Percentiles rank a stretch among this genome's conserved stretches.
Evolutionary conservation across 2,888 invertebrate species (phyloP).

Genomic region (Allolobophora icterica): DNA sequence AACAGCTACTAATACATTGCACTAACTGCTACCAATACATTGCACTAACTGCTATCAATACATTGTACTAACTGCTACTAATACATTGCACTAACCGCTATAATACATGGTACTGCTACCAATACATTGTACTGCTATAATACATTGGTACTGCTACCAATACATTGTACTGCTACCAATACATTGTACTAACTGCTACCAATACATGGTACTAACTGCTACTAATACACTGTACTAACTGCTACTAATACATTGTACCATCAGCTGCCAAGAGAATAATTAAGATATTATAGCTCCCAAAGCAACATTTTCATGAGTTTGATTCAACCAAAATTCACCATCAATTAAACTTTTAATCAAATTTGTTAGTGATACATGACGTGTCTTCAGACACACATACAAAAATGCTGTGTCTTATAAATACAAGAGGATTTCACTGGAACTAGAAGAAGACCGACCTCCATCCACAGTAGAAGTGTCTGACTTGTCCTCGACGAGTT

Average conservation of each 20-base stretch:
- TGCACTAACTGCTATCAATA: neutral
- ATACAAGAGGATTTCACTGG: neutral
- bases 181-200: neutral
- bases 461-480: constrained; percentile 30
- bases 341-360: neutral
- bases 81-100: neutral
- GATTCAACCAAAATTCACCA: neutral
- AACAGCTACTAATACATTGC: neutral
- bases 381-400: neutral
- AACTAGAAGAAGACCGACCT: neutral
- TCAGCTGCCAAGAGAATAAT: too few species aligned
- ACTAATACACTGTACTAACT: too few species aligned
- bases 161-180: neutral
- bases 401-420: neutral
- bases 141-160: neutral
- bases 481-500: constrained; percentile 77
- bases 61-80: neutral
- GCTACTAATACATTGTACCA: too few species aligned
- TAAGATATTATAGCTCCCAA: neutral
- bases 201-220: neutral
- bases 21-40: neutral
- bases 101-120: neutral
- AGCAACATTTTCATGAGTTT: neutral
- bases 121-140: too few species aligned
- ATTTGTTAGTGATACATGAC: neutral